Evolutionary conservation across 2,888 invertebrate genomes (phyloP).

Genomic region (Tetragnatha montana): DNA sequence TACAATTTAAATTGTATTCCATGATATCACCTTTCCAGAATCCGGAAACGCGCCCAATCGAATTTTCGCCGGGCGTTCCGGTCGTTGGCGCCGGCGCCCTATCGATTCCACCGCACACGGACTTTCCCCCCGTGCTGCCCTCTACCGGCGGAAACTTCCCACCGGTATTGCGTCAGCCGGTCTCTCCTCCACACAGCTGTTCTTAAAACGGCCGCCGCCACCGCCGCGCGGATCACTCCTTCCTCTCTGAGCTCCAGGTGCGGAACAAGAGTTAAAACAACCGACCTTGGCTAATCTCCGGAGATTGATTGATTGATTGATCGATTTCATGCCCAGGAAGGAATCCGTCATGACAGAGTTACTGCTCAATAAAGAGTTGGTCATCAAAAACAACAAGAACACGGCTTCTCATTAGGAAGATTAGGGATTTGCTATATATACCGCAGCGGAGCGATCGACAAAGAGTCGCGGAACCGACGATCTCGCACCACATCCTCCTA

Average conservation of each 20-base stretch:
- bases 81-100: neutral
- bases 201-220: neutral
- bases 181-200: neutral
- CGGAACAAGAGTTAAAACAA: neutral
- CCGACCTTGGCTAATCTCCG: neutral
- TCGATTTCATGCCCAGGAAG: neutral
- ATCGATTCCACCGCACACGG: neutral
- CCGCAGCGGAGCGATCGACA: neutral
- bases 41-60: neutral
- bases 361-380: conserved; percentile 56
- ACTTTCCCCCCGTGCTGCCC: neutral
- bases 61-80: neutral
- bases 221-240: neutral
- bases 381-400: conserved; percentile 67
- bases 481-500: neutral
- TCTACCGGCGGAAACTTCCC: neutral
- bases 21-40: neutral
- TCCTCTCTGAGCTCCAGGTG: neutral
- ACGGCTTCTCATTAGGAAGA: conserved; percentile 50
- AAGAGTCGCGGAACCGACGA: too few relatives aligned
- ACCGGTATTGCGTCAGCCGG: neutral
- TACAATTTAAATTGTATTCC: too few relatives aligned
- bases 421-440: neutral
- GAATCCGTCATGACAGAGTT: conserved; percentile 57
- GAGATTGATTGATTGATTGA: neutral